These are phyloP conservation scores for Neofelis nebulosa DNA, from an alignment of 2,113 vertebrate genomes.

Conservation along the genomic window DNA sequence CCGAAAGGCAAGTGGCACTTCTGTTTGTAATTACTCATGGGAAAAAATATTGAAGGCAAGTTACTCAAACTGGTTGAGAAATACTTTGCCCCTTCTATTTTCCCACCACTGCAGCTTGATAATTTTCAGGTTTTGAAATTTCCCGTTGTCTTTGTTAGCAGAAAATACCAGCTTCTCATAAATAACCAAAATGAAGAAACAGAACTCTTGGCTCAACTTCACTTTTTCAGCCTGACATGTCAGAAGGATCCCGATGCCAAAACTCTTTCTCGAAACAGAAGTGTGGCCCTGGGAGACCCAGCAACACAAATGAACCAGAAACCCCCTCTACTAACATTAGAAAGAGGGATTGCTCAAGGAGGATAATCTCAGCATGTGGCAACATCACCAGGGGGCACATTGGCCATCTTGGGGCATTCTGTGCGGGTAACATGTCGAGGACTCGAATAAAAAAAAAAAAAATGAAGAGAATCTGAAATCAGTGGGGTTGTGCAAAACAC, in stretches of 20 bases:
- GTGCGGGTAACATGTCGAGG: neutral
- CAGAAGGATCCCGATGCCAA: constrained; percentile 63
- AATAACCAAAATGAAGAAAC: constrained; percentile 70
- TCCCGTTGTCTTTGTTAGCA: constrained; percentile 67
- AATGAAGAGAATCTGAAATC: neutral
- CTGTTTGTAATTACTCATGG: constrained; percentile 46
- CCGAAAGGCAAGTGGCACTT: constrained; percentile 39
- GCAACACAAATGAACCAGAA: constrained; percentile 73
- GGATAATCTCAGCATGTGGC: neutral
- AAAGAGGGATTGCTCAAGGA: constrained; percentile 37
- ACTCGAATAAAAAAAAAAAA: constrained; percentile 1
- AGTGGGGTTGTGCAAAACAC: neutral
- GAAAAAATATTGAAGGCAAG: constrained; percentile 18
- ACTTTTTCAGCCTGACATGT: constrained; percentile 68
- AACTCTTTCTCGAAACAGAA: constrained; percentile 68
- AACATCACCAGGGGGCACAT: neutral
- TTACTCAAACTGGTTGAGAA: constrained; percentile 63
- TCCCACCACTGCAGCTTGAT: constrained; percentile 52
- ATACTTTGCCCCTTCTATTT: constrained; percentile 51
- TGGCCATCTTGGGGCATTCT: neutral
- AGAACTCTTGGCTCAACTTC: constrained; percentile 73
- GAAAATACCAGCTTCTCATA: constrained; percentile 75
- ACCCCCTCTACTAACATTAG: constrained; percentile 42
- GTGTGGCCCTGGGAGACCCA: constrained; percentile 59
- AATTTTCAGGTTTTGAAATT: constrained; percentile 63